A percentile compares a stretch with the other conserved stretches of the same genome.
Conservation (phyloP, 2,888 invertebrate species). For the Agrotis segetum region DNA sequence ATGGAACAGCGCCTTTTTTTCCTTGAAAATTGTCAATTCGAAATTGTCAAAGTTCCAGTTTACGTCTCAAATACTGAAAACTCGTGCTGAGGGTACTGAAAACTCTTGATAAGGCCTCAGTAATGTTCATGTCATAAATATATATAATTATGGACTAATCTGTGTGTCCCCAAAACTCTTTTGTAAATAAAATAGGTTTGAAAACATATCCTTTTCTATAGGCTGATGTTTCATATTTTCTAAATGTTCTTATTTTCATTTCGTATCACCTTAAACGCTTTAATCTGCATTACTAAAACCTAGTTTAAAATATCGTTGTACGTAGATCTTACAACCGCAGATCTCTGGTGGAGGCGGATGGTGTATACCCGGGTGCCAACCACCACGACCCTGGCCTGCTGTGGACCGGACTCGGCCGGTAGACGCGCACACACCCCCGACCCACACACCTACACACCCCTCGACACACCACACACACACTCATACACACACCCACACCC, state of each 20-base stretch:
- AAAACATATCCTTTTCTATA: neutral
- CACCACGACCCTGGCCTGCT: conserved; percentile 92
- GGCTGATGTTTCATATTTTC: neutral
- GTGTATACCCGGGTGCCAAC: conserved; percentile 91
- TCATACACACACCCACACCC: conserved; percentile 31
- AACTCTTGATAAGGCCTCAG: too few relatives aligned
- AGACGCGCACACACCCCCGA: conserved; percentile 67
- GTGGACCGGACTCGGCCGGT: conserved; percentile 92
- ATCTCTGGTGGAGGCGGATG: conserved; percentile 91
- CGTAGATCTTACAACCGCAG: conserved; percentile 91
- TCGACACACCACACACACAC: conserved; percentile 35
- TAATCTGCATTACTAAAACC: conserved; percentile 51
- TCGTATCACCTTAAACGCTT: conserved; percentile 20
- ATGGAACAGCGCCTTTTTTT: too few relatives aligned
- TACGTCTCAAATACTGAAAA: too few relatives aligned
- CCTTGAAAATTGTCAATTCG: too few relatives aligned
- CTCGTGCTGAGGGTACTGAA: too few relatives aligned
- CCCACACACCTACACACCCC: conserved; percentile 50
- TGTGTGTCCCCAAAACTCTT: neutral
- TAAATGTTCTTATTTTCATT: neutral
- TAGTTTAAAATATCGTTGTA: conserved; percentile 82
- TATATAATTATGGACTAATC: neutral
- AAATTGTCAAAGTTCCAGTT: too few relatives aligned
- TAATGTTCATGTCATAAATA: neutral
- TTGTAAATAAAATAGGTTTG: neutral